Percentiles rank a stretch among this genome's conserved stretches.
Evolutionary conservation across 2,797 vertebrate species (phyloP).

Genomic region (Mus caroli): DNA sequence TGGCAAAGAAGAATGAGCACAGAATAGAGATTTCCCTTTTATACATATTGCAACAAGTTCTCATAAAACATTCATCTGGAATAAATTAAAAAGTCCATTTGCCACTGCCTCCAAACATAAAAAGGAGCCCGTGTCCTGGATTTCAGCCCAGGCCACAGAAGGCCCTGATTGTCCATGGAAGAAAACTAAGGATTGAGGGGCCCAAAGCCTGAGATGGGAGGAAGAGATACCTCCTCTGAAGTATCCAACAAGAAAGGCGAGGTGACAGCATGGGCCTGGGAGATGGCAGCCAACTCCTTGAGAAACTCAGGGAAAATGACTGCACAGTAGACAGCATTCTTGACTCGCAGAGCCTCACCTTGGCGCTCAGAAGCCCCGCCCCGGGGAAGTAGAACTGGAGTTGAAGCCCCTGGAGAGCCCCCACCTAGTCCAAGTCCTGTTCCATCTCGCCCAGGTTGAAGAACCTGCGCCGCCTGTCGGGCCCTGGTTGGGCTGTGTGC

Average conservation of each 20-base stretch:
- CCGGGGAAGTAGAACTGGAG: constrained; percentile 87
- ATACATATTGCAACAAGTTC: constrained; percentile 87
- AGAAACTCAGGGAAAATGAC: constrained; percentile 98
- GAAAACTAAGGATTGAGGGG: constrained; percentile 80
- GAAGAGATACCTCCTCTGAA: constrained; percentile 88
- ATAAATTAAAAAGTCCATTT: constrained; percentile 90
- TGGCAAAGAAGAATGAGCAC: constrained; percentile 74
- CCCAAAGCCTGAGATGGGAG: constrained; percentile 74
- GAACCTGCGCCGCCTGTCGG: constrained; percentile 93
- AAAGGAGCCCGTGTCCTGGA: constrained; percentile 81
- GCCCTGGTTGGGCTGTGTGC: constrained; percentile 96
- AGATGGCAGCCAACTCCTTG: constrained; percentile 96
- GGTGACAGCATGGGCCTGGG: constrained; percentile 96
- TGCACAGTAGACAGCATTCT: constrained; percentile 97
- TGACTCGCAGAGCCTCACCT: constrained; percentile 95
- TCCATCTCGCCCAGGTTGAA: constrained; percentile 94
- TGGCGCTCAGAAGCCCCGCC: constrained; percentile 91
- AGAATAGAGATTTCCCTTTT: constrained; percentile 85
- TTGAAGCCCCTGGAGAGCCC: constrained; percentile 85
- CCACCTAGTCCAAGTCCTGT: constrained; percentile 88
- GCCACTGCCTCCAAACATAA: constrained; percentile 83
- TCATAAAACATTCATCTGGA: constrained; percentile 88
- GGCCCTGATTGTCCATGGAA: constrained; percentile 82
- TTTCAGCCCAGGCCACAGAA: constrained; percentile 29
- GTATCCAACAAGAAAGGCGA: constrained; percentile 93